phyloP scores from a whole-genome alignment of 1,140 invertebrate species.

The Goniozus legneri region DNA sequence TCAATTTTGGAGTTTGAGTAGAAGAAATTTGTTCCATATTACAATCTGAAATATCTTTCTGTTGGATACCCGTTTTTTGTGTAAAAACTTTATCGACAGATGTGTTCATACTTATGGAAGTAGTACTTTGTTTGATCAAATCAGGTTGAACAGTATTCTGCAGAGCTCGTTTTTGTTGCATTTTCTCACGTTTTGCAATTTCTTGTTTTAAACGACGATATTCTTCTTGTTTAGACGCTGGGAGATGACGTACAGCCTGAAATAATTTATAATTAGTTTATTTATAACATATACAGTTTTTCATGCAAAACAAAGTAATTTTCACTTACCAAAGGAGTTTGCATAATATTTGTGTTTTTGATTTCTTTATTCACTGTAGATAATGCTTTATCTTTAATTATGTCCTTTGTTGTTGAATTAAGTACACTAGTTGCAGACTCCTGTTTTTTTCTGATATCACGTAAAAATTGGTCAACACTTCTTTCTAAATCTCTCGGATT shows the following conservation, averaged over 20 bases:
- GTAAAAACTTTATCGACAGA: too few species aligned
- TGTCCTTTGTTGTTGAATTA: conserved; percentile 3
- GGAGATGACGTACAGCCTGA: conserved; percentile 49
- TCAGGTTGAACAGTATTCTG: conserved; percentile 23
- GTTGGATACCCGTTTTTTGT: too few species aligned
- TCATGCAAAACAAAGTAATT: neutral
- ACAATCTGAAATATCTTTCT: too few species aligned
- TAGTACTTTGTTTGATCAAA: too few species aligned
- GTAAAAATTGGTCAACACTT: conserved; percentile 45
- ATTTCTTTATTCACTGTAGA: conserved; percentile 3
- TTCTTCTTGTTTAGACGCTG: conserved; percentile 47
- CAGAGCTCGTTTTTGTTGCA: conserved; percentile 27
- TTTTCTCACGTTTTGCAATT: conserved; percentile 40
- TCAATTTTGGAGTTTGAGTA: too few species aligned
- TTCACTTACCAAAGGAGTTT: conserved; percentile 33
- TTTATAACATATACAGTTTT: neutral
- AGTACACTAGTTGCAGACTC: conserved; percentile 26
- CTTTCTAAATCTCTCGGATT: conserved; percentile 43
- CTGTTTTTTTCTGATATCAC: conserved; percentile 40
- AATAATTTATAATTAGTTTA: conserved; percentile 19
- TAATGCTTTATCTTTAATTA: conserved; percentile 7
- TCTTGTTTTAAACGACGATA: conserved; percentile 50
- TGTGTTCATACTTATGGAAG: too few species aligned
- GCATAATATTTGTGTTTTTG: conserved; percentile 13
- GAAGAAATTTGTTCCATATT: too few species aligned